Evolutionary conservation across 1,140 invertebrate genomes (phyloP), one percentile per base, ranked within the genome.

Genomic region (Melitaea cinxia): DNA sequence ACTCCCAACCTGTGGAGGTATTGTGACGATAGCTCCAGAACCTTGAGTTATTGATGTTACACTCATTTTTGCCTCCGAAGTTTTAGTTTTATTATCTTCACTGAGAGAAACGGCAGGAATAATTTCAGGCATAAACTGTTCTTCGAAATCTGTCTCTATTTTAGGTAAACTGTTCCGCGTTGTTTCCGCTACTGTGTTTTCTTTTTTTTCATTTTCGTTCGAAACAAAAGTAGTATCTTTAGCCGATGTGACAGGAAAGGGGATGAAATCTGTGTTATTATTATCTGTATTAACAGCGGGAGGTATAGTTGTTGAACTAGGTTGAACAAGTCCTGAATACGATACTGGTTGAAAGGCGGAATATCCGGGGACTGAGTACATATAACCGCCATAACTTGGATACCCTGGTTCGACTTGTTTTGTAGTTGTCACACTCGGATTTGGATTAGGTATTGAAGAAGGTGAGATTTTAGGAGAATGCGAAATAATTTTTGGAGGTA

Each of bases 371-470:
- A 91, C 80, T 14, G 84, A 85, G 56, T 90, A 91, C 33, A 89
- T 72, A 53, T 84, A 91, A 4, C 82, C 76, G 5, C 81, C 82
- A 60, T 89, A 89, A 33, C 78, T 83, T n/a, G 82, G 77, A 58
- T 86, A 90, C 2, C 80, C 75, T 17, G 76, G 50, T 15, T 85
- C 82, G 1, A 82, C 67, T 52, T 75, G 79, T 61, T 89, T 87
- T 0, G 75, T 82, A n/a, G 87, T 80, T 4, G 80, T 78, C 0
- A 85, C 83, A 30, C 84, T 91, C 6, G 88, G 89, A 65, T 77
- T 91, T 7, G 89, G 87, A 53, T 89, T 91, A 0, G 89, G 85
- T 26, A 91, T 91, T 0, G 91, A 91, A 3, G 88, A 89, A 6
- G 89, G 89, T 1, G 89, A 89, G 39, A 91, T 91, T 70, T 90